phyloP scores from a whole-genome alignment of 2,113 vertebrate genomes.

The Suncus etruscus region DNA sequence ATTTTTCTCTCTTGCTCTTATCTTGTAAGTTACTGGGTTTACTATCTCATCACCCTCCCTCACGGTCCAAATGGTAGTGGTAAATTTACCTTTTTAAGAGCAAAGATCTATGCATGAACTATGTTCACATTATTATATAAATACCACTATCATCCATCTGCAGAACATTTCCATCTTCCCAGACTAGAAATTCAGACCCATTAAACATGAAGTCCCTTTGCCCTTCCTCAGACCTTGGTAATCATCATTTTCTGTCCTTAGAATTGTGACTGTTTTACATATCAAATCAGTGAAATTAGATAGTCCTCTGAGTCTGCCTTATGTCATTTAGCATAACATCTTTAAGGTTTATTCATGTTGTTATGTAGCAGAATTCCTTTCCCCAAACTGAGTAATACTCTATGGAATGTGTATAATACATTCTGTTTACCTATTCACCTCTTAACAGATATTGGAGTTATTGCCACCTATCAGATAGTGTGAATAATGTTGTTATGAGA shows the following conservation, averaged over 20 bases:
- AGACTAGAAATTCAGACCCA: neutral
- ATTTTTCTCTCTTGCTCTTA: neutral
- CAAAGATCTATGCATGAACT: neutral
- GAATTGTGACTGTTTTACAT: neutral
- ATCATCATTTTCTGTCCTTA: neutral
- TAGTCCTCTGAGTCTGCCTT: neutral
- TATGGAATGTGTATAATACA: neutral
- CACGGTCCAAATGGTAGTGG: neutral
- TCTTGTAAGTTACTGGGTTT: neutral
- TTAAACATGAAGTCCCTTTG: neutral
- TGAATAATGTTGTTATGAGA: slow-evolving; percentile 16
- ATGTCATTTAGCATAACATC: neutral
- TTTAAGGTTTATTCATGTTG: neutral
- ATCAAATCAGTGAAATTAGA: neutral
- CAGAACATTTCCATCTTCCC: neutral
- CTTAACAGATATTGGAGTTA: neutral
- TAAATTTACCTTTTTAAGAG: neutral
- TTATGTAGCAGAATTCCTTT: neutral
- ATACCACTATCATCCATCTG: neutral
- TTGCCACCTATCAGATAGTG: neutral
- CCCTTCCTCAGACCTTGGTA: neutral
- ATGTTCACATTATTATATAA: neutral
- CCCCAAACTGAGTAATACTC: slow-evolving; percentile 33
- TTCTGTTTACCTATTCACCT: slow-evolving; percentile 8
- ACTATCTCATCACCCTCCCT: neutral